phyloP scores from a whole-genome alignment of 1,140 invertebrate genomes.

The Conus betulinus region DNA sequence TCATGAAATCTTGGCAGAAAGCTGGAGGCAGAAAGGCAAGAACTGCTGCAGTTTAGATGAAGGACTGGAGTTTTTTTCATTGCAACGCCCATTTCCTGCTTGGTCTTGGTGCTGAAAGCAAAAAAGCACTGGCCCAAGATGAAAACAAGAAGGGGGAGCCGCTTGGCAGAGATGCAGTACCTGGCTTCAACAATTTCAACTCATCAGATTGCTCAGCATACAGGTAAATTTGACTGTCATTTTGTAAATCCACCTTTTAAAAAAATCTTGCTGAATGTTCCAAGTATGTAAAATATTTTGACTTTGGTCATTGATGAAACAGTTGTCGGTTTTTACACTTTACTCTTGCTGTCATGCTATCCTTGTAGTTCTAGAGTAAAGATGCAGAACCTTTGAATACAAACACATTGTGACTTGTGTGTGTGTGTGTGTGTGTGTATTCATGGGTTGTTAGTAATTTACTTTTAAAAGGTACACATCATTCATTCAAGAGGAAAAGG shows the following conservation, averaged over 20 bases:
- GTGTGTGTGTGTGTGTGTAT: no score
- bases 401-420: no score
- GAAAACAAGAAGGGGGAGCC: neutral
- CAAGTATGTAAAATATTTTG: no score
- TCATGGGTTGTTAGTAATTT: no score
- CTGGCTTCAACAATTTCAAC: constrained; percentile 12
- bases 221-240: neutral
- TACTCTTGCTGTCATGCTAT: no score
- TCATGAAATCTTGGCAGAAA: neutral
- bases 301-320: no score
- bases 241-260: neutral
- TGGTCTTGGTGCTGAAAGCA: constrained; percentile 14
- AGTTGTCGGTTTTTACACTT: no score
- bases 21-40: neutral
- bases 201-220: neutral
- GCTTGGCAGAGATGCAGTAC: neutral
- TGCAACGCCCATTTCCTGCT: constrained; percentile 32
- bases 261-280: no score
- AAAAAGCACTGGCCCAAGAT: constrained; percentile 14
- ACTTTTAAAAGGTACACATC: no score
- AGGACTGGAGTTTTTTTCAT: neutral
- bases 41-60: neutral
- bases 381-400: no score
- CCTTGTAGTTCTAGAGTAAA: no score
- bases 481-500: no score